Evolutionary conservation across 1,140 invertebrate genomes (phyloP), one percentile per base, ranked within the genome.

Genomic region (Drosophila chauvacae): DNA sequence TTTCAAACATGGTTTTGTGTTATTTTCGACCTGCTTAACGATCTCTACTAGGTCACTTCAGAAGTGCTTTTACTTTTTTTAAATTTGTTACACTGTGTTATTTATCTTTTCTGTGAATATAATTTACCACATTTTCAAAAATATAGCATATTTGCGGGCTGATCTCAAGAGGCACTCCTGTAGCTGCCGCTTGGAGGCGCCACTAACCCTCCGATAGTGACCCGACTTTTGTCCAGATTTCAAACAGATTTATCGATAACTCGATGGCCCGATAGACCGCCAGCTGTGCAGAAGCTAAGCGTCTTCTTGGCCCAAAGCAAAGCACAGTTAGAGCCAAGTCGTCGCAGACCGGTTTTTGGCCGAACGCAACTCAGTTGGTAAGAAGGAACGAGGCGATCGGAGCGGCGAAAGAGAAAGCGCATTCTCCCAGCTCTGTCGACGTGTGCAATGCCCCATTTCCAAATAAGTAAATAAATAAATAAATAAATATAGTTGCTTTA

Each of bases 331-430:
- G 53, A 60, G 51, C 51, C 73, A 42, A 42, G 45, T 60, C 39
- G 28, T 59, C 1, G 26, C 28, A 86, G 77, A 86, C 84, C 80
- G 83, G 83, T 88, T 86, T 80, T 71, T n/a, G 50, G 73, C 70
- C 50, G 10, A 70, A 71, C 33, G 33, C 53, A 23, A 26, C 20
- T 56, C 10, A 66, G 42, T 64, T 42, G 41, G 50, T 68, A 71
- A 83, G 81, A 76, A 81, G 47, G 50, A 70, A 37, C 23, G 48
- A 14, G 11, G 23, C 33, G 33, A 60, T 58, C 63, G 64, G 57
- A 66, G 75, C 65, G 84, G 56, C 76, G 47, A 51, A 83, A 87
- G 83, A 86, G 83, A 86, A 86, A 86, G 80, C 80, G 33, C 50
- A 69, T 45, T 59, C 55, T 39, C 9, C 50, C 44, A 56, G 45